Evolutionary conservation across 2,888 invertebrate genomes (phyloP).

Genomic region (Branchipolynoe longqiensis): DNA sequence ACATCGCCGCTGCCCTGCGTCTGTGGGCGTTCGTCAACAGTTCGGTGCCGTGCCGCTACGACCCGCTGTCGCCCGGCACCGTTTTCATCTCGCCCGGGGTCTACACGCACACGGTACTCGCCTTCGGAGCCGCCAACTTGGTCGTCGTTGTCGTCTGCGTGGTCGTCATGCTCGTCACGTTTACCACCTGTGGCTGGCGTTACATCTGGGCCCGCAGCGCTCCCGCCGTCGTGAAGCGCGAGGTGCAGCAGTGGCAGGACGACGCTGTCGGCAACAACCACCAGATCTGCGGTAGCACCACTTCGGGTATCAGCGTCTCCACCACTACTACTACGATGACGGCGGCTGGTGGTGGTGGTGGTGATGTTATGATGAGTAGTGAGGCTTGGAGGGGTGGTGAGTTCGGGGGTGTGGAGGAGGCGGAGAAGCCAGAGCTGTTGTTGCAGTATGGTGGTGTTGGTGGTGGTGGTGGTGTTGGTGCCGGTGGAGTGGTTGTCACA

Average conservation of each 20-base stretch:
- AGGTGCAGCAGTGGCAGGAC: constrained; percentile 4
- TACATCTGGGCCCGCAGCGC: constrained; percentile 24
- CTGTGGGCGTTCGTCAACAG: constrained; percentile 5
- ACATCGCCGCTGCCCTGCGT: neutral
- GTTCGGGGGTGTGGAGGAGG: too few relatives aligned
- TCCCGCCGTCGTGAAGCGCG: neutral
- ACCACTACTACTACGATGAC: too few relatives aligned
- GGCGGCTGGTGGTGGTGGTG: too few relatives aligned
- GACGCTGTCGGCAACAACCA: too few relatives aligned
- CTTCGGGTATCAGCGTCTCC: too few relatives aligned
- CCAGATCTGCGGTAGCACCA: too few relatives aligned
- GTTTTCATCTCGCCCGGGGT: neutral
- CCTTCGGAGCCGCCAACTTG: constrained; percentile 13
- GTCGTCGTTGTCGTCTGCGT: neutral
- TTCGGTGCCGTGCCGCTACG: constrained; percentile 16
- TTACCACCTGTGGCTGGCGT: constrained; percentile 19
- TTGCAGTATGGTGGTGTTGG: too few relatives aligned
- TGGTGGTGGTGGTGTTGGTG: too few relatives aligned
- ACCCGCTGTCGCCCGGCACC: neutral
- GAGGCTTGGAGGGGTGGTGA: too few relatives aligned
- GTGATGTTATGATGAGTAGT: too few relatives aligned
- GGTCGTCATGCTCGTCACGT: constrained; percentile 21
- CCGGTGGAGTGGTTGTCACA: too few relatives aligned
- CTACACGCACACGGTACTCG: constrained; percentile 15
- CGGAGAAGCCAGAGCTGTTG: too few relatives aligned